A percentile compares a stretch with the other conserved stretches of the same genome.
phyloP scores from a whole-genome alignment of 2,797 vertebrate genomes.

The Scomberomorus guttatus region DNA sequence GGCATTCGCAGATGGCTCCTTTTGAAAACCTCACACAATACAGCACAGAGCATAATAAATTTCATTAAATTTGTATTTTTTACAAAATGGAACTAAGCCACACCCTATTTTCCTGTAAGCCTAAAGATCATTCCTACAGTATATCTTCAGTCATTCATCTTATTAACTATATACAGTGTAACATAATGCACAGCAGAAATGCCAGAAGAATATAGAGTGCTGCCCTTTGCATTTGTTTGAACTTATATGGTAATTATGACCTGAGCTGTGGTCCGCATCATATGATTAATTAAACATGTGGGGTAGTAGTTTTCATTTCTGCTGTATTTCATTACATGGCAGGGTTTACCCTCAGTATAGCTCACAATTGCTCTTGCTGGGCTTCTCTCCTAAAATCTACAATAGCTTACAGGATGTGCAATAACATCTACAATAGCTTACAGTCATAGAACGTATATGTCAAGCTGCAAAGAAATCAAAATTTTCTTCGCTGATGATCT shows the following conservation, averaged over 20 bases:
- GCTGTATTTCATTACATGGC: slow-evolving; percentile 41
- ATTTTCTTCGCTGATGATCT: slow-evolving; percentile 19
- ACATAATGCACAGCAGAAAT: slow-evolving; percentile 52
- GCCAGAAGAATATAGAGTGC: slow-evolving; percentile 52
- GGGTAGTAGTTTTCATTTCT: slow-evolving; percentile 48
- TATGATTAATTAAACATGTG: slow-evolving; percentile 64
- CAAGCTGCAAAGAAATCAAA: slow-evolving; percentile 8
- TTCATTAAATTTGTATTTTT: neutral
- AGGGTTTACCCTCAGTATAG: slow-evolving; percentile 29
- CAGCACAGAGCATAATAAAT: neutral
- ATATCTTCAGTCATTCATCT: slow-evolving; percentile 30
- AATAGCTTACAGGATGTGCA: slow-evolving; percentile 1
- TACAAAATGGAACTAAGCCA: neutral
- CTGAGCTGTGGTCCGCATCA: slow-evolving; percentile 41
- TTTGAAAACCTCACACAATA: neutral
- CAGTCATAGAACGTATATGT: neutral
- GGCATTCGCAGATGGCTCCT: neutral
- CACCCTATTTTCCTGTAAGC: neutral
- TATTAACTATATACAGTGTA: slow-evolving; percentile 30
- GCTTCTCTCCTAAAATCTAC: neutral
- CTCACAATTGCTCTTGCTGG: neutral
- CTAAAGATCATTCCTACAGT: slow-evolving; percentile 5
- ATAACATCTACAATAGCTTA: neutral
- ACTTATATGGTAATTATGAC: slow-evolving; percentile 66
- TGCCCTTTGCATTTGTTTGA: slow-evolving; percentile 66